Conservation (phyloP, 2,797 vertebrate species). For the Crossoptilon crossoptilon region DNA sequence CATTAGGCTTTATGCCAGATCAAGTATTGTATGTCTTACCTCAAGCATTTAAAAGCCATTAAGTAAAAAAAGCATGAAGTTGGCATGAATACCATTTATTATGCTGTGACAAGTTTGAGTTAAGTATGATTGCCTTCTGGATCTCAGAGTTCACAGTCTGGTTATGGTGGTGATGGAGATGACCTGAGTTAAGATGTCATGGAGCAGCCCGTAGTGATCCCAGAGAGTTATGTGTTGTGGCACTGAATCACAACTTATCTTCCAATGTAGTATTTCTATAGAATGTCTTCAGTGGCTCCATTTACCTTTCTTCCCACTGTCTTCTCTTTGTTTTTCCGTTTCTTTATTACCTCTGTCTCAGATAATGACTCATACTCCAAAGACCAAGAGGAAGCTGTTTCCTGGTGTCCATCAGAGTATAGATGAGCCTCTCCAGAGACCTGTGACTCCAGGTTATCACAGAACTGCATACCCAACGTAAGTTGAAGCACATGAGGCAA, state of each 20-base stretch:
- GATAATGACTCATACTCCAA: conserved; percentile 95
- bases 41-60: conserved; percentile 29
- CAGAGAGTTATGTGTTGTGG: neutral
- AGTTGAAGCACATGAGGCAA: conserved; percentile 57
- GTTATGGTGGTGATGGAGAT: neutral
- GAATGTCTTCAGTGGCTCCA: neutral
- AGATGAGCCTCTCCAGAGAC: conserved; percentile 90
- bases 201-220: neutral
- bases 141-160: neutral
- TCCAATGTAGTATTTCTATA: neutral
- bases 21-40: conserved; percentile 3
- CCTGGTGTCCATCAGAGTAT: conserved; percentile 71
- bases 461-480: conserved; percentile 76
- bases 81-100: neutral
- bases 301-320: neutral
- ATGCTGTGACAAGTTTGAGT: neutral
- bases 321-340: neutral
- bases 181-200: neutral
- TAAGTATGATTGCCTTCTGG: neutral
- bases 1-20: neutral
- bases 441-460: conserved; percentile 89
- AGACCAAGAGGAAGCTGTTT: conserved; percentile 81
- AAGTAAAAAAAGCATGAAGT: neutral
- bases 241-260: neutral
- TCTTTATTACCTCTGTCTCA: conserved; percentile 55